Evolutionary conservation across 2,113 vertebrate species (phyloP), one percentile per base, ranked within the genome.

Genomic region (Haplotaxodon microlepis): DNA sequence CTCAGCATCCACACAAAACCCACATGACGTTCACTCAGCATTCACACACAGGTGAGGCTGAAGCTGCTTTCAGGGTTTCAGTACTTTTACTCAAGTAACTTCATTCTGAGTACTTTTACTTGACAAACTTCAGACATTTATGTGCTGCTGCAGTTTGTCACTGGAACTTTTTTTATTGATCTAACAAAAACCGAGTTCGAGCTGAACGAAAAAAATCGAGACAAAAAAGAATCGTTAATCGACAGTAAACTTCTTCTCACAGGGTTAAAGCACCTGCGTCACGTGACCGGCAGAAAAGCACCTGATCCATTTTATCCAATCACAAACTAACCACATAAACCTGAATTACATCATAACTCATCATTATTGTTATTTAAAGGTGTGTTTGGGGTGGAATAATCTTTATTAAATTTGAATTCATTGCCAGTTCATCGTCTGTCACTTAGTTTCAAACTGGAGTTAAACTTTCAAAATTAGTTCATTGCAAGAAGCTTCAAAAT

Each of bases 391-490:
- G 7, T 71, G n/a, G 12, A 71, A 71, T 71, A 40, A 71, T n/a
- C 36, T 42, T 40, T 21, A 42, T 21, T 47, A 2, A 2, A 47
- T 17, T 10, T 27, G 1, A 73, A 17, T 45, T 29, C 14, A 27
- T 38, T 3, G 9, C 24, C 40, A 47, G 14, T 47, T 45, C 40
- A 73, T 73, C 13, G 21, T 16, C 14, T 17, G 8, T 73, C 14
- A 40, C 69, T 45, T 27, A 73, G 61, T 66, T 66, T 66, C 31
- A 73, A 76, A 47, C 24, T 76, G 24, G 2, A 78, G 42, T 5
- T 50, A 50, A 78, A 50, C 42, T 78, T 78, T 78, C 71, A 78
- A 50, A 78, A 12, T 31, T 4, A 29, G 42, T 31, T 66, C 17
- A 38, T n/a, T 31, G 3, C 24, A 50, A 78, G 14, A 19, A 29